Conservation (phyloP, 2,888 invertebrate genomes). For the Chymomyza caudatula region DNA sequence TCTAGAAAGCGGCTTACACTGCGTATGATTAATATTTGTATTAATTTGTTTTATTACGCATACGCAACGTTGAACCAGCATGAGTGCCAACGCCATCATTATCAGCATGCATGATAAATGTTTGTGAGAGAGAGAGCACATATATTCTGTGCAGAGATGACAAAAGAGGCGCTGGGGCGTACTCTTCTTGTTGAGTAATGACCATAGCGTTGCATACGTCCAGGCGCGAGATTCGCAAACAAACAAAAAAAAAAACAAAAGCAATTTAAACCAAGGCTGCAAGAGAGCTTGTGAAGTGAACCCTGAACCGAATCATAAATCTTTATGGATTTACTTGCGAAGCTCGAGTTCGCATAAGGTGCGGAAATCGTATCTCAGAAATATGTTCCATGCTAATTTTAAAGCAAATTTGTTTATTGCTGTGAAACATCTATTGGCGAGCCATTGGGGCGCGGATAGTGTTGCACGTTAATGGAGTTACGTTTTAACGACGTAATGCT, state of each 20-base stretch:
- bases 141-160: neutral
- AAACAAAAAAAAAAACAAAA: neutral
- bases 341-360: too few relatives aligned
- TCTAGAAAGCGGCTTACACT: constrained; percentile 19
- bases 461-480: too few relatives aligned
- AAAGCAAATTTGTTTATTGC: too few relatives aligned
- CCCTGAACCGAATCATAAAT: neutral
- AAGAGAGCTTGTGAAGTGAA: neutral
- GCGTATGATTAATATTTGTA: constrained; percentile 54
- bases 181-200: constrained; percentile 40
- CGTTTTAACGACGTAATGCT: too few relatives aligned
- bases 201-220: constrained; percentile 4
- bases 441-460: too few relatives aligned
- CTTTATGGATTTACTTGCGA: neutral
- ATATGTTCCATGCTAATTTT: neutral
- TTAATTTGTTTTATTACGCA: constrained; percentile 50
- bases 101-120: constrained; percentile 37
- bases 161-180: neutral
- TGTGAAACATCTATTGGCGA: too few relatives aligned
- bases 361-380: neutral
- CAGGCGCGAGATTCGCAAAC: neutral
- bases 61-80: constrained; percentile 26
- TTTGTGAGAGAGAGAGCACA: constrained; percentile 15
- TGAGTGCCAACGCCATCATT: constrained; percentile 2
- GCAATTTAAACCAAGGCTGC: neutral